Percentiles rank a stretch among this genome's conserved stretches.
These are phyloP conservation scores for Caracal caracal DNA, from an alignment of 2,113 vertebrate genomes.

Conservation along the genomic window DNA sequence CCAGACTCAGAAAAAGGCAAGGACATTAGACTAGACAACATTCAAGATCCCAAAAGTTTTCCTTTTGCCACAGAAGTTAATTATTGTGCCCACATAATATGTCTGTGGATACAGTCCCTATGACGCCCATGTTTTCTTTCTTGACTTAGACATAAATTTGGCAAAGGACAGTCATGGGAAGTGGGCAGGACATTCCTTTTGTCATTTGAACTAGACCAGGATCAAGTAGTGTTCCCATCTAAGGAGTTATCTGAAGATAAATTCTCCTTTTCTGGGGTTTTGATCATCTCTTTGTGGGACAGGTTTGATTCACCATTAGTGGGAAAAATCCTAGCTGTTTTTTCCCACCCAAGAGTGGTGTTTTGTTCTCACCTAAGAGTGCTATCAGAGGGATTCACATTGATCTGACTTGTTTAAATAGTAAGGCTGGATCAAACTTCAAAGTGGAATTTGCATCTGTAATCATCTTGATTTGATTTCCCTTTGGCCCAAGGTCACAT, in stretches of 20 bases:
- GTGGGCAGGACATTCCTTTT: background rate
- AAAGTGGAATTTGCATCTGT: background rate
- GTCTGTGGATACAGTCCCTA: background rate
- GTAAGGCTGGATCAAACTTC: background rate
- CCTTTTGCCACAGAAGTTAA: background rate
- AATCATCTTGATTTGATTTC: conserved; percentile 1
- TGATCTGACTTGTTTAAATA: background rate
- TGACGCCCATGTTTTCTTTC: background rate
- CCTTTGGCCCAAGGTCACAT: background rate
- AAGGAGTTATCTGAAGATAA: background rate
- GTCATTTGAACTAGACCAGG: background rate
- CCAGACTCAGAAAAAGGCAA: background rate
- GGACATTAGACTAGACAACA: background rate
- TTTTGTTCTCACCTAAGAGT: background rate
- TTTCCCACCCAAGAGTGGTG: background rate
- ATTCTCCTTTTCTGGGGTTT: background rate
- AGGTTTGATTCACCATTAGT: background rate
- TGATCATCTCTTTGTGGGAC: background rate
- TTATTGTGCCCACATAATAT: background rate
- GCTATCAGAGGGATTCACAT: background rate
- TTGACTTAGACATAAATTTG: background rate
- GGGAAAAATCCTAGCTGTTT: background rate
- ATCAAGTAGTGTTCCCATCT: background rate
- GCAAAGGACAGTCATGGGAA: background rate
- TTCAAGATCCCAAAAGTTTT: background rate